Conservation (phyloP, 2,113 vertebrate species). For the Myanophis thanlyinensis region DNA sequence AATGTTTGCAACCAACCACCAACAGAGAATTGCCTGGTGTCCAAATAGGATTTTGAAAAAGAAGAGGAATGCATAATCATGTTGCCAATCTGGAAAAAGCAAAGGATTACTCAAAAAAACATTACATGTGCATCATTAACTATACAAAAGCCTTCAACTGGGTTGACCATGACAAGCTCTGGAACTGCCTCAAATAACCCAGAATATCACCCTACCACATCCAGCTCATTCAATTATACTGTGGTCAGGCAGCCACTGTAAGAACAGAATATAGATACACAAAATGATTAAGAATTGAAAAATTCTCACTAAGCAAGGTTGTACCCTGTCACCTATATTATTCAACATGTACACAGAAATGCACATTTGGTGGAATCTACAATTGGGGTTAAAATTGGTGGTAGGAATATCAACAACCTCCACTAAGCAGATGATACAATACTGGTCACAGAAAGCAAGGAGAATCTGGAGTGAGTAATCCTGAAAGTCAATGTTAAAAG, state of each 20-base stretch:
- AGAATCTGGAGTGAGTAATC: neutral
- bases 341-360: neutral
- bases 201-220: neutral
- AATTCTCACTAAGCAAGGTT: neutral
- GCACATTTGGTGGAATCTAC: neutral
- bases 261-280: neutral
- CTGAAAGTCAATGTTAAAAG: neutral
- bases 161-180: neutral
- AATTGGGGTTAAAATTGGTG: neutral
- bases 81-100: neutral
- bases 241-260: neutral
- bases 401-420: neutral
- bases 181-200: neutral
- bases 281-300: neutral
- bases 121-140: neutral
- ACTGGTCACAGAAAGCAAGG: neutral
- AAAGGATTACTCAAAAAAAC: too few species aligned
- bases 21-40: neutral
- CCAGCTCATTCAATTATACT: neutral
- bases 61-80: neutral
- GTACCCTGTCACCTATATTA: neutral
- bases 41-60: neutral
- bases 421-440: neutral
- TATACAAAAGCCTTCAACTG: neutral
- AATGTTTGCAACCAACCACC: neutral